Base-by-base conservation (phyloP, 1,140 invertebrate genomes). In the Zophobas atratus region DNA sequence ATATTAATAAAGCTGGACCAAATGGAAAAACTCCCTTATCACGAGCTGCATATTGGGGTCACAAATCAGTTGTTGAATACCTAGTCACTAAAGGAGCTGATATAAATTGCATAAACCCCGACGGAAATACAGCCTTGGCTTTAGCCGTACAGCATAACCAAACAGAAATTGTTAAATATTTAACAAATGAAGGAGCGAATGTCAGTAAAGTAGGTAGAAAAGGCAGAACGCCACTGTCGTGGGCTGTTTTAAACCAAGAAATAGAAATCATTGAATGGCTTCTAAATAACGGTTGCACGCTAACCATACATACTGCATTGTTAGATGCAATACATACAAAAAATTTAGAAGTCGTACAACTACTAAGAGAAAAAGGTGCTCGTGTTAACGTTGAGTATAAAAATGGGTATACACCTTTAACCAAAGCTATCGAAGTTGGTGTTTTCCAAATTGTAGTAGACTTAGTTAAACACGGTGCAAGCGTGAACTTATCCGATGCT, bases 331-430 rank as follows among this genome's bases (percentile, higher is more conserved):
- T 57, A 2, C 32, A 57, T 34, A 57, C 55, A 4, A 57, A 57
- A 57, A 57, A 57, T 57, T 33, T 57, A 35, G 5, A 57, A 34
- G 35, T 57, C 1, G 34, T 57, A 1, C 32, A 35, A 8, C 20
- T 57, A 4, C 35, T 57, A 35, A 33, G 32, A 57, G 34, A 57
- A 34, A 57, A 8, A 57, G 55, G 55, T 2, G 55, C 55, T 57
- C 1, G 34, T 1, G 8, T 57, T 35, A 57, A 57, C 34, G 1
- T 57, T 4, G 34, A 57, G 8, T 57, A 57, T 35, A 57, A 57
- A 20, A 57, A 57, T 35, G 55, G 55, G 34, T 33, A 57, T 35
- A 57, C 55, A 33, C 55, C 55, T 35, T 35, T 57, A 8, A 57
- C 8, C 3, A 57, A 57, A 36, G 55, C 55, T 5, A 35, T 57